Conservation (phyloP, 2,888 invertebrate genomes). For the Philonicus albiceps region DNA sequence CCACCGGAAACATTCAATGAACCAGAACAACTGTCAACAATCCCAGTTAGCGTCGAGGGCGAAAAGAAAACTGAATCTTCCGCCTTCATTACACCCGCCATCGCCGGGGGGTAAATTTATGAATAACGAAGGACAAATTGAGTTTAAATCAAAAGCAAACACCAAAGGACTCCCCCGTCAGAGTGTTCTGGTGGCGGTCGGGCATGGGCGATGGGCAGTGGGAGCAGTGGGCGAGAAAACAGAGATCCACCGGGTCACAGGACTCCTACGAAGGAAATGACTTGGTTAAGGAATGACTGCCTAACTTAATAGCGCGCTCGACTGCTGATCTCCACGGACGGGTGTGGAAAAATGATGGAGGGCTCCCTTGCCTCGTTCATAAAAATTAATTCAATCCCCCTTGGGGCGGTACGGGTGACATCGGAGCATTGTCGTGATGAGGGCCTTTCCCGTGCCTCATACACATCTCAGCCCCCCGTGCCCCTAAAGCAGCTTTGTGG, state of each 20-base stretch:
- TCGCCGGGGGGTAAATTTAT: conserved; percentile 26
- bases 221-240: neutral
- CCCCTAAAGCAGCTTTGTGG: neutral
- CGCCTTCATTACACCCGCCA: conserved; percentile 11
- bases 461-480: neutral
- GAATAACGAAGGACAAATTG: conserved; percentile 39
- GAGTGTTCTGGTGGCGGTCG: neutral
- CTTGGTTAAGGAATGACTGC: conserved; percentile 40
- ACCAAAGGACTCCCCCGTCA: conserved; percentile 37
- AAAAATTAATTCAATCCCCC: conserved; percentile 40
- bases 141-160: conserved; percentile 41
- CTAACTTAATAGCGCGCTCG: conserved; percentile 30
- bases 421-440: conserved; percentile 21
- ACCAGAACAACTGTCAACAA: conserved; percentile 35
- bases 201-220: neutral
- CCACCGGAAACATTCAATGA: conserved; percentile 22
- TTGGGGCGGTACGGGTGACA: conserved; percentile 7
- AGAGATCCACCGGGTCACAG: neutral
- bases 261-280: conserved; percentile 16
- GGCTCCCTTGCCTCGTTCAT: conserved; percentile 36
- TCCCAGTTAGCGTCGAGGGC: conserved; percentile 13
- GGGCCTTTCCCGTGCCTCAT: neutral
- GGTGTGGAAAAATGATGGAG: conserved; percentile 7
- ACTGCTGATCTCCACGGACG: conserved; percentile 18
- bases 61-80: conserved; percentile 30